A percentile compares a stretch with the other conserved stretches of the same genome.
phyloP scores from a whole-genome alignment of 2,797 vertebrate genomes.

The Danio tinwini region DNA sequence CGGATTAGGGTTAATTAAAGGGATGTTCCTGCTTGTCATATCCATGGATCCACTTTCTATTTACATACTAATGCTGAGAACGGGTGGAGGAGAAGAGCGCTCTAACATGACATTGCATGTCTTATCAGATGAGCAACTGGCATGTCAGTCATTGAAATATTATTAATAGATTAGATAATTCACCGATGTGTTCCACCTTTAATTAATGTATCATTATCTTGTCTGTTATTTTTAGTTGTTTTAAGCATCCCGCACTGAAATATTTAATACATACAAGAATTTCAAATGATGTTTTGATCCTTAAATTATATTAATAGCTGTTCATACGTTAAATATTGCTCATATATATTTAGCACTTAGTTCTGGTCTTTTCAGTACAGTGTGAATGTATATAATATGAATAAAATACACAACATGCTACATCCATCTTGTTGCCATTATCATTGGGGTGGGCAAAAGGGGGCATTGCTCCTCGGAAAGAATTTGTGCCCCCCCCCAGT shows the following conservation, averaged over 20 bases:
- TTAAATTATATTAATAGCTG: background rate
- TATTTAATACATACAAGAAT: background rate
- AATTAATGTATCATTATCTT: background rate
- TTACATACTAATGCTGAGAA: conserved; percentile 81
- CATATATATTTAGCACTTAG: too few relatives aligned
- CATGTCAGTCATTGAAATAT: conserved; percentile 14
- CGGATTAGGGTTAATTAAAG: conserved; percentile 88
- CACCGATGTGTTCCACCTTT: background rate
- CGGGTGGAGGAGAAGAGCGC: conserved; percentile 67
- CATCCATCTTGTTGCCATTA: too few relatives aligned
- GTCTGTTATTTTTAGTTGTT: background rate
- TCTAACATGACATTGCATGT: conserved; percentile 64
- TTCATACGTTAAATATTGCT: background rate
- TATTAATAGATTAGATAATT: conserved; percentile 8
- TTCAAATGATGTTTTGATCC: background rate
- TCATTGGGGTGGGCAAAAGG: too few relatives aligned
- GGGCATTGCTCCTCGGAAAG: too few relatives aligned
- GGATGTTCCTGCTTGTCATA: conserved; percentile 75
- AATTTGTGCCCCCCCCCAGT: too few relatives aligned
- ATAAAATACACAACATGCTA: too few relatives aligned
- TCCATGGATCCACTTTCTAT: conserved; percentile 77
- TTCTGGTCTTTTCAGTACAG: too few relatives aligned
- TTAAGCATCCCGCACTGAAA: background rate
- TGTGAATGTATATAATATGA: too few relatives aligned
- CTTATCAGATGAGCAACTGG: conserved; percentile 60